Percentiles rank a stretch among this genome's conserved stretches.
Conservation (phyloP, 1,140 invertebrate species). For the Diachasmimorpha longicaudata region DNA sequence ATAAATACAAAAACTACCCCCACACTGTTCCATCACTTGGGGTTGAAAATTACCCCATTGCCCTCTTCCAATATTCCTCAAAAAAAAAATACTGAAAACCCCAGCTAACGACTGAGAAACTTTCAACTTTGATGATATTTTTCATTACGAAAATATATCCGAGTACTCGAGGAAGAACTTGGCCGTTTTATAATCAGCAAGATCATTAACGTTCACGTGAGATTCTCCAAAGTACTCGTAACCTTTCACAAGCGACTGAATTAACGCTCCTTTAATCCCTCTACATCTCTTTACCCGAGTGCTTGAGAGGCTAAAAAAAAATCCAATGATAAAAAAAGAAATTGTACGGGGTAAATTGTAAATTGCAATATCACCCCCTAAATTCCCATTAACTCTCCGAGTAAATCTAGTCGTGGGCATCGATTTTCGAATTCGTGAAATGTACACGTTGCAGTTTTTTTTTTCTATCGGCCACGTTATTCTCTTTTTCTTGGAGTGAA, state of each 20-base stretch:
- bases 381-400: not conserved
- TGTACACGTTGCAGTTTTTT: not conserved
- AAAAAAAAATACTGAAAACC: too few relatives aligned
- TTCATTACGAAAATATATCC: too few relatives aligned
- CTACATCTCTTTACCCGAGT: too few relatives aligned
- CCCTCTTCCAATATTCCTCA: too few relatives aligned
- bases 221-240: not conserved
- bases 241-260: not conserved
- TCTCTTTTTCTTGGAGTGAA: not conserved
- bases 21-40: too few relatives aligned
- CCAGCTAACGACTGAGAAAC: too few relatives aligned
- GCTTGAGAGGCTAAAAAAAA: not conserved
- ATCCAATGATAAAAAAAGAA: not conserved
- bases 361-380: not conserved
- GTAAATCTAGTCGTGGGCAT: not conserved
- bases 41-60: too few relatives aligned
- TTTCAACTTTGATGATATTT: too few relatives aligned
- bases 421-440: not conserved
- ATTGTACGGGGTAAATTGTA: not conserved
- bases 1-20: not conserved
- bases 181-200: not conserved
- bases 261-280: too few relatives aligned
- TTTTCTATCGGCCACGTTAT: not conserved
- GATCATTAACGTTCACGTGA: not conserved
- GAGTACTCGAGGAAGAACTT: too few relatives aligned